Evolutionary conservation across 2,113 vertebrate genomes (phyloP).

Genomic region (Anguilla rostrata): DNA sequence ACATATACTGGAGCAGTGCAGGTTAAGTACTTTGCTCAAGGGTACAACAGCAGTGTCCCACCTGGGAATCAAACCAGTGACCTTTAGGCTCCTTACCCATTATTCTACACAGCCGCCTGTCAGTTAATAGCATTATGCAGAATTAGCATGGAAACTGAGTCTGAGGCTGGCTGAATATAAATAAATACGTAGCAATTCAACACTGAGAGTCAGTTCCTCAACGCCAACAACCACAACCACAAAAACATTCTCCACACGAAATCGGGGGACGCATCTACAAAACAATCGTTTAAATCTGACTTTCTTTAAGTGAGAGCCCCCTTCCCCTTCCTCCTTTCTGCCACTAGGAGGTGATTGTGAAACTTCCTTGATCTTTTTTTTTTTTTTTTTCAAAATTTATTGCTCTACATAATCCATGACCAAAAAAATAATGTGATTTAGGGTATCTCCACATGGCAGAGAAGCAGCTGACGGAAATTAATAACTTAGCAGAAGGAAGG

Average conservation of each 20-base stretch:
- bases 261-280: conserved; percentile 11
- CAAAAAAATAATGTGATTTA: conserved; percentile 72
- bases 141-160: background rate
- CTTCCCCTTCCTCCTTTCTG: conserved; percentile 39
- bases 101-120: too few relatives aligned
- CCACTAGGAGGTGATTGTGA: conserved; percentile 63
- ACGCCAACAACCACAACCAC: background rate
- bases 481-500: conserved; percentile 74
- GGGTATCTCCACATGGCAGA: conserved; percentile 72
- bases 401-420: conserved; percentile 68
- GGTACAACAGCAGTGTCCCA: too few relatives aligned
- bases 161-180: background rate
- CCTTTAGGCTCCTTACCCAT: too few relatives aligned
- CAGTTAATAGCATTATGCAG: too few relatives aligned
- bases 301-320: conserved; percentile 20
- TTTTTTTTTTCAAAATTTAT: conserved; percentile 44
- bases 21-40: too few relatives aligned
- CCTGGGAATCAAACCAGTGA: too few relatives aligned
- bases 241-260: background rate
- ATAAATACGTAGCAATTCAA: background rate
- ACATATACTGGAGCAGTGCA: too few relatives aligned
- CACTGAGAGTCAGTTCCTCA: conserved; percentile 1
- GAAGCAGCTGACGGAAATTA: conserved; percentile 75
- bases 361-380: conserved; percentile 68
- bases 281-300: conserved; percentile 18